Evolutionary conservation across 2,888 invertebrate species (phyloP).

Genomic region (Cryptus armator): DNA sequence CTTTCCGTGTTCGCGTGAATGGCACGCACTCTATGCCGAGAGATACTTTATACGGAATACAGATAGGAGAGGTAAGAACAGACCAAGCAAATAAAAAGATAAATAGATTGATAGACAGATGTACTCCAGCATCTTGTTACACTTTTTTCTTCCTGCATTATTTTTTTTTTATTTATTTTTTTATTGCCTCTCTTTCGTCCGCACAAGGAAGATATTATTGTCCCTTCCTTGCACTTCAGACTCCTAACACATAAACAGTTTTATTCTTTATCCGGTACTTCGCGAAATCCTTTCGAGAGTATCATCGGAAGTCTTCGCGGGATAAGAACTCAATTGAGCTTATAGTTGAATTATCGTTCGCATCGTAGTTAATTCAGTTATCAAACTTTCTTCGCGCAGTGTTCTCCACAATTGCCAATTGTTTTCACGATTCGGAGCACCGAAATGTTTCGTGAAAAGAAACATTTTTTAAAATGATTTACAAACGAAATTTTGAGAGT

Average conservation of each 20-base stretch:
- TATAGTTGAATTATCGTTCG: neutral
- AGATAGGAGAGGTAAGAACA: conserved; percentile 15
- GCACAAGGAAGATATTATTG: neutral
- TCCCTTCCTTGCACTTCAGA: neutral
- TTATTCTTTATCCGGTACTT: neutral
- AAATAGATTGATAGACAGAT: conserved; percentile 44
- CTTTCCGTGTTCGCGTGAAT: conserved; percentile 16
- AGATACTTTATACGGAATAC: conserved; percentile 3
- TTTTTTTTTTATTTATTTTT: conserved; percentile 21
- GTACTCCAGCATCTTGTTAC: conserved; percentile 44
- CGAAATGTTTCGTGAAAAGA: no score
- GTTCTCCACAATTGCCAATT: no score
- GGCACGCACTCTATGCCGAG: conserved; percentile 25
- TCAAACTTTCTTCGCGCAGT: no score
- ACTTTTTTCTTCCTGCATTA: conserved; percentile 20
- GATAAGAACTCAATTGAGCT: neutral
- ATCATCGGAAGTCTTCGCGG: neutral
- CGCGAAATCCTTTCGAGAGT: neutral
- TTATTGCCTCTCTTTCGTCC: neutral
- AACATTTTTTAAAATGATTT: no score
- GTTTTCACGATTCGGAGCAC: no score
- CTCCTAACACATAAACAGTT: neutral
- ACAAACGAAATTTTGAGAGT: no score
- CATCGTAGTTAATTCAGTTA: neutral
- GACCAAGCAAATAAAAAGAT: neutral